These are phyloP conservation scores for Alouatta palliata DNA, from an alignment of 2,113 vertebrate genomes.

Conservation along the genomic window DNA sequence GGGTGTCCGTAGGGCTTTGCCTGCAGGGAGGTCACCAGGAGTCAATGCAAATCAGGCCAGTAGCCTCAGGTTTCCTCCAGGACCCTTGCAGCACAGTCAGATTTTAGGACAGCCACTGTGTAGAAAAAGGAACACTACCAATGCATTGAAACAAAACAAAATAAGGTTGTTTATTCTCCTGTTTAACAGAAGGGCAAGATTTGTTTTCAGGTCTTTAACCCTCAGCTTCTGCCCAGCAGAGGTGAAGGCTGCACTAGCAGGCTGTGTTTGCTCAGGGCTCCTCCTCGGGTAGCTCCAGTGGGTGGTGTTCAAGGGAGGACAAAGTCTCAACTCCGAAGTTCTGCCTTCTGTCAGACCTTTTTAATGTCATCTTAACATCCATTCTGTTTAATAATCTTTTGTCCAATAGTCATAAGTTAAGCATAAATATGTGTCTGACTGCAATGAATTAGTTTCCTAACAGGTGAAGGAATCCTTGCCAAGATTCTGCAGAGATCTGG, in stretches of 20 bases:
- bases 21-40: conserved; percentile 70
- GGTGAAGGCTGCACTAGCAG: rapidly evolving
- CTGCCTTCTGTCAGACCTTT: conserved; percentile 66
- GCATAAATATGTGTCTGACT: conserved; percentile 79
- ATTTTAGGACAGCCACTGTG: conserved; percentile 45
- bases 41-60: conserved; percentile 62
- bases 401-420: conserved; percentile 78
- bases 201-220: conserved; percentile 28
- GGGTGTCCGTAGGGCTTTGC: conserved; percentile 59
- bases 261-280: neutral
- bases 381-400: conserved; percentile 74
- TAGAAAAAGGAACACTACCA: neutral
- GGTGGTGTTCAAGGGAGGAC: conserved; percentile 67
- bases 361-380: conserved; percentile 72
- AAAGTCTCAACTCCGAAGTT: conserved; percentile 62
- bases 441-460: conserved; percentile 82
- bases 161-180: conserved; percentile 52
- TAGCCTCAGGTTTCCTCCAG: conserved; percentile 55
- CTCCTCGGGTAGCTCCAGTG: neutral
- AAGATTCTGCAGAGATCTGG: conserved; percentile 71
- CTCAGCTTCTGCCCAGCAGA: neutral
- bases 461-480: conserved; percentile 80
- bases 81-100: neutral
- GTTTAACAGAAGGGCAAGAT: conserved; percentile 31
- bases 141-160: conserved; percentile 55